Percentiles rank a stretch among this genome's conserved stretches.
These are phyloP conservation scores for Troides aeacus DNA, from an alignment of 2,888 invertebrate species.

Conservation along the genomic window DNA sequence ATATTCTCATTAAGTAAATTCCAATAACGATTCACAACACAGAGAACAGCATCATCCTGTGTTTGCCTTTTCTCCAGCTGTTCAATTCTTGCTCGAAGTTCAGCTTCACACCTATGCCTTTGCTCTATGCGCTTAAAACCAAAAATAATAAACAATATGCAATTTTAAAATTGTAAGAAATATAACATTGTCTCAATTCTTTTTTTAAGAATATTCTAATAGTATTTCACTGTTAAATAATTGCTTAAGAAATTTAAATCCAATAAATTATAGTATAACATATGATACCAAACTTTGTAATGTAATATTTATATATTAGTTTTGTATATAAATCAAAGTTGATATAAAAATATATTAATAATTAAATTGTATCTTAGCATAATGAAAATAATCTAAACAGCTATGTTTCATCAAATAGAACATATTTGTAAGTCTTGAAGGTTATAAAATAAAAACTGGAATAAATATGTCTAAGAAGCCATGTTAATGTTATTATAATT, in stretches of 20 bases:
- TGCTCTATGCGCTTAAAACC: slow-evolving; percentile 90
- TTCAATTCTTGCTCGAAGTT: slow-evolving; percentile 93
- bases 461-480: background rate
- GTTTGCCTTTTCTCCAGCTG: slow-evolving; percentile 96
- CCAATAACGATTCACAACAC: slow-evolving; percentile 98
- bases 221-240: background rate
- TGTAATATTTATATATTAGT: background rate
- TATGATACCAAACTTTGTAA: background rate
- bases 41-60: slow-evolving; percentile 98
- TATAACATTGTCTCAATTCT: background rate
- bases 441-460: slow-evolving; percentile 15
- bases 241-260: too few relatives aligned
- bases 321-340: background rate
- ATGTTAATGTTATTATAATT: background rate
- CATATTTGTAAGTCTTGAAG: slow-evolving; percentile 6
- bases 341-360: background rate
- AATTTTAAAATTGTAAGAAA: background rate
- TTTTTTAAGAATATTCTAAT: background rate
- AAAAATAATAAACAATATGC: background rate
- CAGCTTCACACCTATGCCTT: slow-evolving; percentile 92
- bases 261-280: too few relatives aligned
- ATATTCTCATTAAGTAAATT: slow-evolving; percentile 98
- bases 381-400: too few relatives aligned
- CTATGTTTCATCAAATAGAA: background rate
- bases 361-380: background rate